phyloP scores from a whole-genome alignment of 2,888 invertebrate genomes.

The Eudasyphora cyanicolor region DNA sequence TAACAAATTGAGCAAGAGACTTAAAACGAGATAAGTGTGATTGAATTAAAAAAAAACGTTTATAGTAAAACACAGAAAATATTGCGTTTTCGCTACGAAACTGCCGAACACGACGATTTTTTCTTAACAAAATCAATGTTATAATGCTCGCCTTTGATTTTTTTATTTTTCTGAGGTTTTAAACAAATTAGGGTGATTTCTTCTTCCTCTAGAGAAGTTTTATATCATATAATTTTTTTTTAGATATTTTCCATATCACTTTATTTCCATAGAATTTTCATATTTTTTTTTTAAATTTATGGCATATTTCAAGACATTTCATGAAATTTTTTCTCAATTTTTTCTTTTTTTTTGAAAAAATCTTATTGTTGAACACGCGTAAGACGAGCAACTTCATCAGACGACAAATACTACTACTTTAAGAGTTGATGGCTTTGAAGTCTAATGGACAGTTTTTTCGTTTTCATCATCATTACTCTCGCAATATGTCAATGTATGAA shows the following conservation, averaged over 20 bases:
- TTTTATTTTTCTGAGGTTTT: slow-evolving; percentile 17
- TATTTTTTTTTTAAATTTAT: slow-evolving; percentile 8
- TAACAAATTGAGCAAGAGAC: slow-evolving; percentile 30
- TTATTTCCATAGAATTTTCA: not conserved
- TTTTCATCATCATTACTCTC: slow-evolving; percentile 25
- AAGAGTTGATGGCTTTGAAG: slow-evolving; percentile 66
- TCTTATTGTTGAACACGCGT: slow-evolving; percentile 47
- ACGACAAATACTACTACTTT: slow-evolving; percentile 65
- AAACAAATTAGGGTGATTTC: not conserved
- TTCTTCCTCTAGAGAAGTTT: not conserved
- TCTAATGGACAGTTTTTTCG: slow-evolving; percentile 66
- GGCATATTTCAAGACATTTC: not conserved
- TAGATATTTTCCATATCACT: not conserved
- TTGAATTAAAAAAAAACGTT: slow-evolving; percentile 25
- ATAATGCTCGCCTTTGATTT: slow-evolving; percentile 20
- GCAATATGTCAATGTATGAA: slow-evolving; percentile 4
- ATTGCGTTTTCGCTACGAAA: slow-evolving; percentile 5
- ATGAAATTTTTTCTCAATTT: slow-evolving; percentile 33
- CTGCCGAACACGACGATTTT: not conserved
- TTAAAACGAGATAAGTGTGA: slow-evolving; percentile 40
- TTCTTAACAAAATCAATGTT: not conserved
- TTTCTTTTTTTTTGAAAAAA: slow-evolving; percentile 21
- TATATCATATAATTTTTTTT: not conserved
- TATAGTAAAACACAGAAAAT: slow-evolving; percentile 8
- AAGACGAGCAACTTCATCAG: slow-evolving; percentile 56